phyloP scores from a whole-genome alignment of 2,113 vertebrate genomes.

The Micronycteris hirsuta region DNA sequence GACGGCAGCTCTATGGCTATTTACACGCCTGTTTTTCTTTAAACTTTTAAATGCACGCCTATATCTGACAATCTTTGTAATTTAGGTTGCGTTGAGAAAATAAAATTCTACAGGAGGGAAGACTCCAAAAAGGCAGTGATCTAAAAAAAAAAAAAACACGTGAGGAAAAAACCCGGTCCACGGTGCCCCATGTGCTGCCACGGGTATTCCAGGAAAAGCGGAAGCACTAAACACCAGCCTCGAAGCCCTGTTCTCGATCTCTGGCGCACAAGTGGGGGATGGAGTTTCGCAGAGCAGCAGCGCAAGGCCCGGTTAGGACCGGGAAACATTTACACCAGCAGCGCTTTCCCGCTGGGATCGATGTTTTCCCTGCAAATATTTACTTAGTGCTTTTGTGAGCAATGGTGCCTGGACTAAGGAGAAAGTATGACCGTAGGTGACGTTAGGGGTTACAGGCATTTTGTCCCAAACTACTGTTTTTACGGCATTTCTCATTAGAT shows the following conservation, averaged over 20 bases:
- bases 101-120: background rate
- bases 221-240: background rate
- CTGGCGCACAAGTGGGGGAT: background rate
- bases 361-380: slow-evolving; percentile 48
- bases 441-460: background rate
- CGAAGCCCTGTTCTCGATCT: background rate
- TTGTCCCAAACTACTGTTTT: background rate
- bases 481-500: background rate
- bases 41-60: background rate
- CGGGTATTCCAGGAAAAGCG: background rate
- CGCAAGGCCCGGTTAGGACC: slow-evolving; percentile 39
- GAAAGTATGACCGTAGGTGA: background rate
- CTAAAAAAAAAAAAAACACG: slow-evolving; percentile 9
- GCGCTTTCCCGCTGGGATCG: background rate
- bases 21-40: background rate
- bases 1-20: background rate
- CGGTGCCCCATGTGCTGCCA: background rate
- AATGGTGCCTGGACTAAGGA: background rate
- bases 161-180: background rate
- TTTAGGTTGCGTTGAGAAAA: background rate
- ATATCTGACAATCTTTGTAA: background rate
- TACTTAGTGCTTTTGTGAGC: slow-evolving; percentile 35
- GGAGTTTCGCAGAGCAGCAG: slow-evolving; percentile 24
- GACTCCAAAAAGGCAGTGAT: background rate
- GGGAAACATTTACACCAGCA: slow-evolving; percentile 21